A percentile compares a stretch with the other conserved stretches of the same genome.
Conservation (phyloP, 2,888 invertebrate genomes). For the Mycalesis mineus region DNA sequence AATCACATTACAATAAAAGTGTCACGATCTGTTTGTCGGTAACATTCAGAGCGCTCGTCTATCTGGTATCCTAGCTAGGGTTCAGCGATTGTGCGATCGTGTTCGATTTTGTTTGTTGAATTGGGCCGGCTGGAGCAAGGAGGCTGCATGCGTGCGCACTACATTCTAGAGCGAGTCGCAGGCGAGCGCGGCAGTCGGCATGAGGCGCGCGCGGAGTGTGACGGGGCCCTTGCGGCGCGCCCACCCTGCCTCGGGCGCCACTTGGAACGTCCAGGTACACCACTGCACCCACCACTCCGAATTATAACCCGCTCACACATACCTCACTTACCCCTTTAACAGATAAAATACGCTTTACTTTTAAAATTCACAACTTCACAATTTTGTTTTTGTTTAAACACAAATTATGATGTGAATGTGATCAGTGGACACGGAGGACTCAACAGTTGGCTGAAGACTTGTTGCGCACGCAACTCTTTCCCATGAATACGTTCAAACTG, state of each 20-base stretch:
- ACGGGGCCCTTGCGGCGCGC: constrained; percentile 82
- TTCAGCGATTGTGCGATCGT: constrained; percentile 34
- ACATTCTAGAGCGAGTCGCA: constrained; percentile 33
- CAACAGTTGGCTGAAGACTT: constrained; percentile 73
- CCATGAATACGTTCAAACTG: constrained; percentile 57
- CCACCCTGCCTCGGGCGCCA: constrained; percentile 88
- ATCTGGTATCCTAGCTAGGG: constrained; percentile 20
- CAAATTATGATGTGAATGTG: constrained; percentile 34
- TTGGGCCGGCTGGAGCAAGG: constrained; percentile 52
- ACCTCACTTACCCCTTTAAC: not conserved
- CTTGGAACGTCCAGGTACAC: constrained; percentile 88
- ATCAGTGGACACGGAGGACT: constrained; percentile 44
- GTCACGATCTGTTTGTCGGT: constrained; percentile 2
- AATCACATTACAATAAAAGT: constrained; percentile 8
- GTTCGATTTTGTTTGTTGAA: constrained; percentile 38
- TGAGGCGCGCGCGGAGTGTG: constrained; percentile 73
- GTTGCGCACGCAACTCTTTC: constrained; percentile 62
- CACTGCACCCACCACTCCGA: not conserved
- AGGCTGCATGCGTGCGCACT: constrained; percentile 65
- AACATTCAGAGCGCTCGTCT: constrained; percentile 12
- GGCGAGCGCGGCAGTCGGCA: constrained; percentile 62
- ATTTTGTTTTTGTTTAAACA: constrained; percentile 25
- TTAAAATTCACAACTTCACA: constrained; percentile 1
- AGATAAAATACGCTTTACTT: not conserved
- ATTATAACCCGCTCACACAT: not conserved